Base-by-base conservation (phyloP, 2,797 vertebrate genomes). In the Catharus ustulatus region DNA sequence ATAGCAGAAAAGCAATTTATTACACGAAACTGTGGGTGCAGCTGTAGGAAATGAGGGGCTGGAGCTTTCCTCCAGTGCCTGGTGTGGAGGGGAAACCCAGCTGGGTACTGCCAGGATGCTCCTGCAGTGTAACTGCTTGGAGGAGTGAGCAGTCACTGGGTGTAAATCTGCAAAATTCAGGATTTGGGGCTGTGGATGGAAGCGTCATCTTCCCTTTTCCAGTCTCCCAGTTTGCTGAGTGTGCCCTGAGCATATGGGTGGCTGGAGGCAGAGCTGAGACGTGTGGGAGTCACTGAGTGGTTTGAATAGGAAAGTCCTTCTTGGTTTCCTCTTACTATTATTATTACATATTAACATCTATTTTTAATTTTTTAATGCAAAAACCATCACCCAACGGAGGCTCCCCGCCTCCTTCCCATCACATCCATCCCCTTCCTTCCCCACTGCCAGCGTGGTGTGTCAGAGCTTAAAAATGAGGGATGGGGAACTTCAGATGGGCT, bases 211-310 rank as follows among this genome's bases (percentile, higher is more conserved):
- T 61, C 43, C 23, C 14, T 68, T 80, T 66, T 45, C 13, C 16
- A 11, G 29, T 45, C 58, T 59, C 55, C 1, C 29, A 7, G n/a
- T 6, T 42, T 51, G 22, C 13, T 22, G 40, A 21, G 13, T 7
- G 4, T 10, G 0, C 10, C 29, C 34, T 8, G 66, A 74, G 6
- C 3, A 0, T 0, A 3, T 8, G 79, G 54, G 4, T 22, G 54
- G 36, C 63, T 29, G 84, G 38, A 40, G 38, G n/a, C 71, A 79
- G 63, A 82, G 34, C 74, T 42, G 63, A 20, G 9, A 48, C 4
- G 2, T 29, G 5, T 20, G 32, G 45, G 79, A 48, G 72, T 0
- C 15, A 23, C 27, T 0, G 36, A 46, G 15, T 10, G 43, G 8
- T 24, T 75, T 58, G 36, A 13, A 4, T 19, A 42, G 36, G 51